Evolutionary conservation across 2,113 vertebrate species (phyloP), one percentile per base, ranked within the genome.

Genomic region (Phyllostomus hastatus): DNA sequence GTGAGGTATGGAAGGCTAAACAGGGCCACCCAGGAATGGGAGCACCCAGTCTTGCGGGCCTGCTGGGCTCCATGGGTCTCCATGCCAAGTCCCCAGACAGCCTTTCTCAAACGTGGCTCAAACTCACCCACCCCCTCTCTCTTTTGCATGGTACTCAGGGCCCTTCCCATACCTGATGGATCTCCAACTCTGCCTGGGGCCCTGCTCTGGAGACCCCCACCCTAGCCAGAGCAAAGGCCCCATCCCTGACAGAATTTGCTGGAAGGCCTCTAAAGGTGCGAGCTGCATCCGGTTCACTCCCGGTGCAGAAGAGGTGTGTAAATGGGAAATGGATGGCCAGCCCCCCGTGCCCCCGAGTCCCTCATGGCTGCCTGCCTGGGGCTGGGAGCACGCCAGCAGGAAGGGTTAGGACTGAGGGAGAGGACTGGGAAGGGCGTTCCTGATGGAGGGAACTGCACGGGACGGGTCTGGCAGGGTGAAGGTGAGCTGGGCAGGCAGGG

Each of bases 361-460:
- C 69, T 73, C 28, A 8, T 46, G 72, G 72, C 59, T 9, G 9
- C 82, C 35, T 2, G 5, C 61, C 66, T 48, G 24, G 26, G 33
- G 12, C 7, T 50, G n/a, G 24, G 26, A 12, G 33, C 14, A 28
- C 43, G 38, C 2, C 0, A 2, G 6, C 0, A 20, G 28, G 66
- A 64, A 15, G 7, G 52, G 35, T 43, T 52, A 66, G 48, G 54
- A 15, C 66, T 19, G 66, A 72, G 41, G 14, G 9, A 57, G 43
- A 80, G 33, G 9, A 26, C 33, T 64, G 54, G n/a, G 76, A 26
- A 54, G 43, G n/a, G n/a, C 5, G 10, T 15, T 70, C n/a, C 66
- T 28, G 43, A 54, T 10, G 7, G 66, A 88, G 67, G 52, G 35
- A 19, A n/a, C 12, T 43, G 61, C 0, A 7, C 19, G 48, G 76